Evolutionary conservation across 2,797 vertebrate genomes (phyloP).

Genomic region (Varecia variegata): DNA sequence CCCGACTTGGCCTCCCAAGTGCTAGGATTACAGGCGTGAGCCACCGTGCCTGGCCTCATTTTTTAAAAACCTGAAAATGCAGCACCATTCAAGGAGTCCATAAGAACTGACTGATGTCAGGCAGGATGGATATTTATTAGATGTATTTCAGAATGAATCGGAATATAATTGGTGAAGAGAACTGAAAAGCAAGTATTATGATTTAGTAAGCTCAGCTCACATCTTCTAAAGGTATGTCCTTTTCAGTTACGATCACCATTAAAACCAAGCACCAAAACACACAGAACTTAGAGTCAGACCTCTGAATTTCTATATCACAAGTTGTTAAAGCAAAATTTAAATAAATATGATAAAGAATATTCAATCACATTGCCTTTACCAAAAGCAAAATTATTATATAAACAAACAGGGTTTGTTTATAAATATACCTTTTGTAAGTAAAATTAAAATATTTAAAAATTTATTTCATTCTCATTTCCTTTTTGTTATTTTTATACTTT

Average conservation of each 20-base stretch:
- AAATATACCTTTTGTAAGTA: neutral
- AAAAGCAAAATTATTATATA: slow-evolving; percentile 41
- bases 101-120: neutral
- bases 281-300: neutral
- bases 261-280: slow-evolving; percentile 7
- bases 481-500: slow-evolving; percentile 32
- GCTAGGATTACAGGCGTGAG: too few relatives aligned
- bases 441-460: slow-evolving; percentile 50
- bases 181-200: neutral
- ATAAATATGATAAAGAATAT: neutral
- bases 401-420: neutral
- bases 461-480: neutral
- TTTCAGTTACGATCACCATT: neutral
- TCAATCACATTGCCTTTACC: neutral
- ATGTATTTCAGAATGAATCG: slow-evolving; percentile 2
- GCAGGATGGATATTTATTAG: neutral
- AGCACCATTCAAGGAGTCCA: neutral
- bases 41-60: neutral
- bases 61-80: neutral
- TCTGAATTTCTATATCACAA: neutral
- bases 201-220: slow-evolving; percentile 10
- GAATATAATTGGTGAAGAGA: neutral
- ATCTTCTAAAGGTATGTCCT: neutral
- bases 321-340: slow-evolving; percentile 8
- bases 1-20: too few relatives aligned